Conservation (phyloP, 2,797 vertebrate species). For the Sandelia bainsii region DNA sequence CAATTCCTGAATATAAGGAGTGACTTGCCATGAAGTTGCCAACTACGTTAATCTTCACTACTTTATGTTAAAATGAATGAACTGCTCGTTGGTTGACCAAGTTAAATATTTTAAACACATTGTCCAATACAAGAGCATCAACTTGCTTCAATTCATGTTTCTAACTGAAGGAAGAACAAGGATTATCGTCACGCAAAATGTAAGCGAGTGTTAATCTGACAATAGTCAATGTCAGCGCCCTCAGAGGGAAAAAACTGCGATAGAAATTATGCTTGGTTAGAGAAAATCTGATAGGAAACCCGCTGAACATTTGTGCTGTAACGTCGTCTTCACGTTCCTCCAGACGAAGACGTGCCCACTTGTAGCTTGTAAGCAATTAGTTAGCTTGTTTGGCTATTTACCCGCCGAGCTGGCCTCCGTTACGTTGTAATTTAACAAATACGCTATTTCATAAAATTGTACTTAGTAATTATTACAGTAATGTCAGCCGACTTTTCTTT, state of each 20-base stretch:
- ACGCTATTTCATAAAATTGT: background rate
- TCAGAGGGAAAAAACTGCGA: background rate
- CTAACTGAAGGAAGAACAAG: background rate
- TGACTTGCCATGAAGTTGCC: background rate
- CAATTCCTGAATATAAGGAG: background rate
- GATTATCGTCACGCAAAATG: background rate
- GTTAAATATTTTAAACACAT: background rate
- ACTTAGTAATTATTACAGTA: background rate
- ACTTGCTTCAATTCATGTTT: background rate
- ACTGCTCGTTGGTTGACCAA: background rate
- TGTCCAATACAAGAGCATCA: background rate
- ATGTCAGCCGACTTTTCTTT: background rate
- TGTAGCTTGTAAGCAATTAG: constrained; percentile 54
- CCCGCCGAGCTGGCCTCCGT: constrained; percentile 49
- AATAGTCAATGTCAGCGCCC: too few relatives aligned
- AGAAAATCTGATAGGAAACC: background rate
- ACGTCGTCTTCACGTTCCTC: background rate
- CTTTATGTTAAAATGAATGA: background rate
- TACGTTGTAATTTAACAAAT: constrained; percentile 7
- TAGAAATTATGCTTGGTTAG: background rate
- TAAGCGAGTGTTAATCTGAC: too few relatives aligned
- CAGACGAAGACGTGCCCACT: constrained; percentile 46
- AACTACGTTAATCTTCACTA: background rate
- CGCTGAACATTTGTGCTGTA: accelerated
- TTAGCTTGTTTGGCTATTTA: constrained; percentile 48